These are phyloP conservation scores for Neotoma lepida DNA, from an alignment of 2,113 vertebrate genomes.

Conservation along the genomic window DNA sequence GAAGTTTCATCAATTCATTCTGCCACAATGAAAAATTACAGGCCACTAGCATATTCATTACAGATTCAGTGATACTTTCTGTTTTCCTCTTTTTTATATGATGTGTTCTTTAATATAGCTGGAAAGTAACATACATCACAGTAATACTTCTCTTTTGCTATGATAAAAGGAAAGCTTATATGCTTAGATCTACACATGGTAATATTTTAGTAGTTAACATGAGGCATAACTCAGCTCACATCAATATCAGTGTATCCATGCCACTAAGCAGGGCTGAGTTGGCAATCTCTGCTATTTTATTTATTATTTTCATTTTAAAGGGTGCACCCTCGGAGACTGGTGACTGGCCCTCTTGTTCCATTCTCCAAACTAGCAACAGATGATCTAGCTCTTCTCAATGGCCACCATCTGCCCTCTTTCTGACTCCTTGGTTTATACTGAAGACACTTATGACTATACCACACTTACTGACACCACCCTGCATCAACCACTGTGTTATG, in stretches of 20 bases:
- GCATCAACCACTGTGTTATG: background rate
- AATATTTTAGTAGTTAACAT: background rate
- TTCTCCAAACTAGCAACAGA: background rate
- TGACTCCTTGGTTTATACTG: background rate
- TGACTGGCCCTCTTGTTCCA: background rate
- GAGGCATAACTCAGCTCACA: background rate
- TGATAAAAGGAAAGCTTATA: background rate
- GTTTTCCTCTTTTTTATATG: background rate
- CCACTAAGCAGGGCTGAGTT: too few species aligned
- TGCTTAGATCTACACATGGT: background rate
- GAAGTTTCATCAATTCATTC: background rate
- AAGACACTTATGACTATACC: background rate
- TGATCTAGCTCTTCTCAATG: background rate
- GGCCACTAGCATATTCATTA: background rate
- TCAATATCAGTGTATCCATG: background rate
- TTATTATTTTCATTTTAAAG: background rate
- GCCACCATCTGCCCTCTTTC: background rate
- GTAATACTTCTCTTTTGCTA: background rate
- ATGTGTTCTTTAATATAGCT: background rate
- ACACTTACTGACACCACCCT: background rate
- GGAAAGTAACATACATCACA: background rate
- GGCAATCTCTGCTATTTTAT: too few species aligned
- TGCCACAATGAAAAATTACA: background rate
- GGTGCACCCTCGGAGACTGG: accelerated
- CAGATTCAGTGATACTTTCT: background rate